Evolutionary conservation across 1,140 invertebrate species (phyloP), one percentile per base, ranked within the genome.

Genomic region (Steinernema feltiae): DNA sequence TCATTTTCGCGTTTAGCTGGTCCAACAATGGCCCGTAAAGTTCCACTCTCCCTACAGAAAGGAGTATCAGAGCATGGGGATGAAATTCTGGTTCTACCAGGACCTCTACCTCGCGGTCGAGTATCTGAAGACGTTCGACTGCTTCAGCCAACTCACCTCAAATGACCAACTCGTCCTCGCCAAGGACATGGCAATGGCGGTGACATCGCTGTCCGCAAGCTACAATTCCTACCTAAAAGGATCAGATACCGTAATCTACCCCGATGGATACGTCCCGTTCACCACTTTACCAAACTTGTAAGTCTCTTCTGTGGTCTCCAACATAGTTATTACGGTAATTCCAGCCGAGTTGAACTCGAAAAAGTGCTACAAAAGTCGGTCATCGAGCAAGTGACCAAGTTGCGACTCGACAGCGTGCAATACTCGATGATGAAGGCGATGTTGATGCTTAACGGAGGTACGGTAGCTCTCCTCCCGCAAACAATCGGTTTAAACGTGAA

Each of bases 31-130:
- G 53, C 53, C 53, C 3, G 53, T 63, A 3, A 63, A 27, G 53
- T 63, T 63, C 24, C 2, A 3, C 24, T 7, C 53, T 63, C 53
- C 53, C 53, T 63, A 27, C 12, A 63, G 24, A 21, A 3, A 15
- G 53, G 53, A 63, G 24, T 63, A 63, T 21, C 12, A 3, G 24
- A 27, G 24, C 12, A 15, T 63, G 53, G 53, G 53, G 3, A 63
- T 63, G 53, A 63, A 63, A 27, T 63, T 63, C 53, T 63, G 53
- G 53, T 27, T 63, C 53, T 63, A 63, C 24, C 53, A 63, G 24
- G 53, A 63, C 24, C 53, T 63, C 53, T 63, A 63, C 53, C 53
- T 63, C 24, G 7, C 53, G 2, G 53, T 63, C 53, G 53, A 63
- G 53, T 63, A 63, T 27, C 53, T 63, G 15, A 63, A 63, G 53